These are phyloP conservation scores for Cassiopea andromeda DNA, from an alignment of 30 jellyfish, hydroid and myxozoan species.

Conservation along the genomic window DNA sequence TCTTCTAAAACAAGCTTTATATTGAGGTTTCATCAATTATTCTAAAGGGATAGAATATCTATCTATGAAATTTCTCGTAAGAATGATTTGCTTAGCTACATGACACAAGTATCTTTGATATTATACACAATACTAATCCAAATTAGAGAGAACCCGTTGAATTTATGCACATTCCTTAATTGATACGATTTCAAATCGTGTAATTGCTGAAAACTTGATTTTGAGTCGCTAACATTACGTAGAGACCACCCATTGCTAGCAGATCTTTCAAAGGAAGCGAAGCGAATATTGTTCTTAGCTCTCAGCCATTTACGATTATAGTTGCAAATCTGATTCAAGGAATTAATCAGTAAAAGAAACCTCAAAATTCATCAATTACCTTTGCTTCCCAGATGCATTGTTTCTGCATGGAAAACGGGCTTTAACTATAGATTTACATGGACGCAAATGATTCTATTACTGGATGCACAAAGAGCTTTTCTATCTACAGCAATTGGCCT, in stretches of 20 bases:
- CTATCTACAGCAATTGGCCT: neutral
- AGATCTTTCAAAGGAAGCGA: slow-evolving; percentile 47
- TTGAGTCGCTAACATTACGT: slow-evolving; percentile 43
- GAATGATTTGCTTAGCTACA: slow-evolving; percentile 17
- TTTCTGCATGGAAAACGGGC: slow-evolving; percentile 18
- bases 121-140: slow-evolving; percentile 35
- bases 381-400: slow-evolving; percentile 21
- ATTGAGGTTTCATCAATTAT: slow-evolving; percentile 34
- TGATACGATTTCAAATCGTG: slow-evolving; percentile 45
- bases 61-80: slow-evolving; percentile 12
- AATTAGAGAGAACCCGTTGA: slow-evolving; percentile 43
- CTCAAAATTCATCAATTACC: slow-evolving; percentile 37
- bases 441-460: slow-evolving; percentile 9
- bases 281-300: slow-evolving; percentile 7
- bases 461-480: neutral
- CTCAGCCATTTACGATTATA: slow-evolving; percentile 35
- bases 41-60: slow-evolving; percentile 33
- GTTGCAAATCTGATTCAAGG: slow-evolving; percentile 46
- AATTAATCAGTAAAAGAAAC: slow-evolving; percentile 37
- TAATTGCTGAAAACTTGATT: slow-evolving; percentile 38
- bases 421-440: slow-evolving; percentile 19
- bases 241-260: slow-evolving; percentile 52
- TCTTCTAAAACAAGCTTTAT: slow-evolving; percentile 16
- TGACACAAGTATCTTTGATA: slow-evolving; percentile 31
- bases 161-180: slow-evolving; percentile 45